phyloP scores from a whole-genome alignment of 2,797 vertebrate genomes.

The Sebastes steindachneri region DNA sequence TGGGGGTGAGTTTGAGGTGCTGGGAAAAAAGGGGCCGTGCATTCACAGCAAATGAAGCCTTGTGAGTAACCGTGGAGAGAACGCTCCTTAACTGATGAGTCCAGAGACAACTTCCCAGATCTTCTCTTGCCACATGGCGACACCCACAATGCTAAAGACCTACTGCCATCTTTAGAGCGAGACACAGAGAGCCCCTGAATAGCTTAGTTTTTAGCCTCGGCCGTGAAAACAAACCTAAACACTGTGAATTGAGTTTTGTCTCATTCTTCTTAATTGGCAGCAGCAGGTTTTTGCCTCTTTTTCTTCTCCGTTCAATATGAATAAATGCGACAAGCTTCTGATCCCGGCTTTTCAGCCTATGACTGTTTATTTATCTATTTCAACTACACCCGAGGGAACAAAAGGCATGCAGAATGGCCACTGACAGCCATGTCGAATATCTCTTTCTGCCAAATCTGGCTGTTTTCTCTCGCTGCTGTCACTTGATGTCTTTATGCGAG shows the following conservation, averaged over 20 bases:
- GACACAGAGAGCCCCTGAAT: conserved; percentile 72
- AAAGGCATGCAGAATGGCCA: conserved; percentile 87
- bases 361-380: conserved; percentile 88
- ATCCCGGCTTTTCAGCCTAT: conserved; percentile 81
- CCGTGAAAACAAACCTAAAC: conserved; percentile 79
- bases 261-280: conserved; percentile 79
- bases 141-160: conserved; percentile 66
- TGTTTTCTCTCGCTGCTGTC: conserved; percentile 86
- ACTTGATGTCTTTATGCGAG: conserved; percentile 99
- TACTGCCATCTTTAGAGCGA: conserved; percentile 67
- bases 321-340: conserved; percentile 83
- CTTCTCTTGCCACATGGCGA: conserved; percentile 59
- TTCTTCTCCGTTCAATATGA: conserved; percentile 76
- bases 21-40: conserved; percentile 70
- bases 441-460: conserved; percentile 94
- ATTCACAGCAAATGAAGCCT: conserved; percentile 72
- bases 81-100: conserved; percentile 70
- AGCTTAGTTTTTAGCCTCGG: conserved; percentile 70
- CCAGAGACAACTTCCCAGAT: conserved; percentile 74
- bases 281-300: conserved; percentile 77
- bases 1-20: conserved; percentile 70
- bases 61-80: conserved; percentile 71
- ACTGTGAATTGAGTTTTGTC: conserved; percentile 76
- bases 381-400: conserved; percentile 82
- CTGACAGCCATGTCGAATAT: conserved; percentile 99